Evolutionary conservation across 1,140 invertebrate species (phyloP), one percentile per base, ranked within the genome.

Genomic region (Zaprionus taronus): DNA sequence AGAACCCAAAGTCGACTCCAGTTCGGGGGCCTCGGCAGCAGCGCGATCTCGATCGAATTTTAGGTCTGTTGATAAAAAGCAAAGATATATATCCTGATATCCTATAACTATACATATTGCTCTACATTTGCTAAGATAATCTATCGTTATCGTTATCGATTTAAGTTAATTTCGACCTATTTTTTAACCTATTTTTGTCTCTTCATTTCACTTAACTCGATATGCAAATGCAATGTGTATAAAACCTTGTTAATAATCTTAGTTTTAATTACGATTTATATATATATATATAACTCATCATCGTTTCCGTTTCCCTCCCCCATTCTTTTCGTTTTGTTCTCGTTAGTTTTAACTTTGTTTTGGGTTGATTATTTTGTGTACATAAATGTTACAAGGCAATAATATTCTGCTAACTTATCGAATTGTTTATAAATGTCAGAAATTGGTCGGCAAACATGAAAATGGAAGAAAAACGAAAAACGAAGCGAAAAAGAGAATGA

Each of bases 341-440:
- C 44, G 53, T 80, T 74, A 49, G 53, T 64, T 44, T 66, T 4
- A 60, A 57, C 24, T 38, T 38, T 26, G 58, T 70, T 71, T 61
- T 87, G 84, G 84, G 81, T 89, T 80, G 66, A 75, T 79, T 85
- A 76, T 56, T 63, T 85, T 87, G 72, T 86, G 77, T 86, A 78
- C 61, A 86, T 86, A 80, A 72, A 69, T 80, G 72, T 77, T 22
- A 38, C 56, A 73, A 61, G 34, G 17, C 26, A 41, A 67, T 17
- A 77, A 41, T 51, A 41, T 24, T 20, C 20, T 63, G 9, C 60
- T 68, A 82, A 73, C 38, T 47, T 77, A 72, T 65, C 44, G 55
- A 84, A 85, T 79, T 79, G 72, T 81, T 76, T 44, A 74, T 44
- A 86, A 85, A 79, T 86, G 83, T 86, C 77, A 64, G 38, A 73